Percentiles rank a stretch among this genome's conserved stretches.
phyloP scores from a whole-genome alignment of 64 coral and sea anemone species.

The Anthopleura sola region DNA sequence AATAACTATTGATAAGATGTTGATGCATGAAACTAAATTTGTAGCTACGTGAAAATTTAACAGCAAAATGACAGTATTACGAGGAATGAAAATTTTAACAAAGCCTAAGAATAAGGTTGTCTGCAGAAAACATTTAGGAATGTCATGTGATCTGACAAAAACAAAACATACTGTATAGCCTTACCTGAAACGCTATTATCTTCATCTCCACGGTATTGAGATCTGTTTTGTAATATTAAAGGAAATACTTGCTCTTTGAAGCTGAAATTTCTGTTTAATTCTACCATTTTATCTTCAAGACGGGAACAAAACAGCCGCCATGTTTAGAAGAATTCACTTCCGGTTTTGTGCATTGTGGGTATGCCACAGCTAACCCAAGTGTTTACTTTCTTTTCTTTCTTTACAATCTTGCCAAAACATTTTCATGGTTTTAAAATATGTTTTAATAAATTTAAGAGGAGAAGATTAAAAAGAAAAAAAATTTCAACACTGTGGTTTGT shows the following conservation, averaged over 20 bases:
- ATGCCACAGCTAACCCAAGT: neutral
- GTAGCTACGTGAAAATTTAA: too few species aligned
- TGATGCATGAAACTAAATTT: too few species aligned
- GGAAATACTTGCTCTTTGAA: slow-evolving; percentile 79
- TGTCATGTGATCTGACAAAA: neutral
- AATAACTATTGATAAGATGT: too few species aligned
- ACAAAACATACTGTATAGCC: neutral
- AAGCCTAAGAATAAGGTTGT: neutral
- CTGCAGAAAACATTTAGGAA: neutral
- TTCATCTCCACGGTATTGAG: slow-evolving; percentile 36
- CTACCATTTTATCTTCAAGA: slow-evolving; percentile 39
- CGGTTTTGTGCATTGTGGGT: slow-evolving; percentile 8
- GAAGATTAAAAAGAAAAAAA: too few species aligned
- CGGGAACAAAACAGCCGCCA: neutral
- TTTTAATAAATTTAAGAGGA: too few species aligned
- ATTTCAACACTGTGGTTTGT: too few species aligned
- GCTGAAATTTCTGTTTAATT: slow-evolving; percentile 64
- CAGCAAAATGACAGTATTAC: too few species aligned
- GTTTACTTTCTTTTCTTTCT: neutral
- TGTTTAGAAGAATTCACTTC: neutral
- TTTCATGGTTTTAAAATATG: too few species aligned
- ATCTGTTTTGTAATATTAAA: slow-evolving; percentile 57
- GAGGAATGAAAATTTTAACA: neutral
- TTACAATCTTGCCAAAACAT: neutral
- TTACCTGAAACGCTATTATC: slow-evolving; percentile 48